Evolutionary conservation across 2,888 invertebrate genomes (phyloP).

Genomic region (Drosophila quinaria): DNA sequence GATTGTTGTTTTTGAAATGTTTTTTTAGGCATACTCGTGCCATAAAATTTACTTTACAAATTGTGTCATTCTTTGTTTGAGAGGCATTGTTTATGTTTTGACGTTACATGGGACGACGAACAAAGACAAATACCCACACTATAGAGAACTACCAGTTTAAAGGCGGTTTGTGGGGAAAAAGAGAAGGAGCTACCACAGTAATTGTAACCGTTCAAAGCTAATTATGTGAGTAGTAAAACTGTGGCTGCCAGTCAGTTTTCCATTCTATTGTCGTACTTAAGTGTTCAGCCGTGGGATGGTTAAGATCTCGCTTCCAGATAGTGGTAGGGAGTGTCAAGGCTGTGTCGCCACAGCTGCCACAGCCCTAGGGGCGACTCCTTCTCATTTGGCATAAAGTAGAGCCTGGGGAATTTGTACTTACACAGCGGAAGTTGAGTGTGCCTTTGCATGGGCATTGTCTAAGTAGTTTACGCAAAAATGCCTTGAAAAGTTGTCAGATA

Average conservation of each 20-base stretch:
- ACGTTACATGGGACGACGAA: constrained; percentile 7
- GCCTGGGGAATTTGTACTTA: constrained; percentile 56
- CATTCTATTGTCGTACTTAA: constrained; percentile 15
- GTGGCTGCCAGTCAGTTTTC: constrained; percentile 7
- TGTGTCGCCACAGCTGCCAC: constrained; percentile 6
- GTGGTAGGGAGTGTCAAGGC: constrained; percentile 10
- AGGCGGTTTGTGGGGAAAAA: not conserved
- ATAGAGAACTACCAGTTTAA: not conserved
- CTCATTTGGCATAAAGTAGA: constrained; percentile 48
- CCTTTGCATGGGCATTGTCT: constrained; percentile 14
- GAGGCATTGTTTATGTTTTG: constrained; percentile 34
- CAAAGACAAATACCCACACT: constrained; percentile 20
- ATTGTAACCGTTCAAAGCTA: constrained; percentile 60
- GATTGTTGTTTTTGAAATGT: constrained; percentile 32
- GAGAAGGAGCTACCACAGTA: constrained; percentile 21
- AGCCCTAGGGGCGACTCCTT: constrained; percentile 17
- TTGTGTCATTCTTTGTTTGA: constrained; percentile 35
- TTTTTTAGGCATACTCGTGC: constrained; percentile 31
- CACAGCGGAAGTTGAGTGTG: constrained; percentile 35
- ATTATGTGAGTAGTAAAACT: constrained; percentile 44
- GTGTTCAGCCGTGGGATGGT: constrained; percentile 32
- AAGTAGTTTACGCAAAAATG: constrained; percentile 22
- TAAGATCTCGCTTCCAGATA: constrained; percentile 59
- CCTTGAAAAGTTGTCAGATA: constrained; percentile 22
- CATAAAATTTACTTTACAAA: constrained; percentile 11